A percentile compares a stretch with the other conserved stretches of the same genome.
Conservation (phyloP, 2,113 vertebrate species). For the Ochotona princeps region DNA sequence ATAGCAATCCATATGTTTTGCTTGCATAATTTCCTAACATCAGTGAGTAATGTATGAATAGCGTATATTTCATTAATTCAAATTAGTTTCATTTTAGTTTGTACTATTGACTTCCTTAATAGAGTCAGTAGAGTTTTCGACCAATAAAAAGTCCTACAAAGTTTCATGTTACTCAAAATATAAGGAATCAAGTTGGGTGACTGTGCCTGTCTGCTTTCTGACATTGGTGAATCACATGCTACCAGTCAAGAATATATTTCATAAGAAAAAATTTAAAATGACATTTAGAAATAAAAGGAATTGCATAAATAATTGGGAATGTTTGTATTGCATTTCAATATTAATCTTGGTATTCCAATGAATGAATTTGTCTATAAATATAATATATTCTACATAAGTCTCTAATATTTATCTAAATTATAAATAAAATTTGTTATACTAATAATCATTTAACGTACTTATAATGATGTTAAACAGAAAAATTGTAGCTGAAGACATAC, state of each 20-base stretch:
- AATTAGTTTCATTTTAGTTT: neutral
- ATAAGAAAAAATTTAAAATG: neutral
- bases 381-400: neutral
- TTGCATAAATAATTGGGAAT: neutral
- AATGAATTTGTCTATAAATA: neutral
- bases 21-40: neutral
- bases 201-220: neutral
- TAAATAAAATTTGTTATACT: neutral
- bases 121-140: neutral
- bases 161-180: neutral
- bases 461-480: neutral
- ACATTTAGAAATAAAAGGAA: neutral
- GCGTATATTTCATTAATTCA: neutral
- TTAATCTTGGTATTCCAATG: neutral
- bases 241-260: neutral
- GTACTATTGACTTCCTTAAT: neutral
- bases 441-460: neutral
- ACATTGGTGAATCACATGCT: neutral
- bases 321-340: neutral
- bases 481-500: neutral
- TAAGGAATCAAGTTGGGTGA: neutral
- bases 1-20: neutral
- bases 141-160: neutral
- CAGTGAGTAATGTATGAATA: neutral
- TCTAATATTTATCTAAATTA: constrained; percentile 30